phyloP scores from a whole-genome alignment of 1,140 invertebrate species.

The Drosophila navojoa region DNA sequence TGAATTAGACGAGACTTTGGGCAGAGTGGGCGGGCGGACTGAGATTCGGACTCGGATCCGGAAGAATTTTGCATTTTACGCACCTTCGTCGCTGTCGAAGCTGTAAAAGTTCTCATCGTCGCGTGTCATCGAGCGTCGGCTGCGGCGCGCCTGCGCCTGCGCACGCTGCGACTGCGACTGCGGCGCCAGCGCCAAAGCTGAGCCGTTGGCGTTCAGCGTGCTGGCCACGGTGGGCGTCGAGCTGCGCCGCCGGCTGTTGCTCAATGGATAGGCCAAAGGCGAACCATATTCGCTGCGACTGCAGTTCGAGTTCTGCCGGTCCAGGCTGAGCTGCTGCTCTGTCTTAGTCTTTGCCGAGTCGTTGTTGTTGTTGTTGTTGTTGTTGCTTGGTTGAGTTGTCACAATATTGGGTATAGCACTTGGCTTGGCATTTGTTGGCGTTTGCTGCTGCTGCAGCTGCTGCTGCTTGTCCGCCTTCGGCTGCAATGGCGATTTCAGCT shows the following conservation, averaged over 20 bases:
- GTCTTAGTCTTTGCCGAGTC: constrained; percentile 2
- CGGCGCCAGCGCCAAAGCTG: neutral
- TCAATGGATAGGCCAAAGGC: constrained; percentile 49
- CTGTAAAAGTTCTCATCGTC: constrained; percentile 81
- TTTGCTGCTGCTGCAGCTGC: constrained; percentile 8
- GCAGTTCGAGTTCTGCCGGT: constrained; percentile 69
- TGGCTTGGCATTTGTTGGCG: constrained; percentile 27
- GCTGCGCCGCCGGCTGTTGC: constrained; percentile 46
- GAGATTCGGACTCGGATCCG: too few relatives aligned
- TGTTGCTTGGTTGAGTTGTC: constrained; percentile 28
- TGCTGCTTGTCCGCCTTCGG: too few relatives aligned
- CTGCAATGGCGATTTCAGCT: neutral
- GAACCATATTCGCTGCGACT: constrained; percentile 70
- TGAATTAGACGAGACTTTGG: neutral
- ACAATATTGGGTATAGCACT: constrained; percentile 60
- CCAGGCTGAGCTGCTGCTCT: constrained; percentile 24
- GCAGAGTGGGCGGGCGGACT: too few relatives aligned
- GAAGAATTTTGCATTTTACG: constrained; percentile 1
- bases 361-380: neutral
- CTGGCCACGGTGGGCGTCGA: constrained; percentile 45
- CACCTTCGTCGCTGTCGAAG: constrained; percentile 83
- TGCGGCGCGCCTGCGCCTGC: constrained; percentile 27
- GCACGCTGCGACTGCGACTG: constrained; percentile 16
- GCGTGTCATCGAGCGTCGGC: constrained; percentile 71
- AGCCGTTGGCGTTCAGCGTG: neutral